Base-by-base conservation (phyloP, 2,113 vertebrate genomes). In the Charina bottae region DNA sequence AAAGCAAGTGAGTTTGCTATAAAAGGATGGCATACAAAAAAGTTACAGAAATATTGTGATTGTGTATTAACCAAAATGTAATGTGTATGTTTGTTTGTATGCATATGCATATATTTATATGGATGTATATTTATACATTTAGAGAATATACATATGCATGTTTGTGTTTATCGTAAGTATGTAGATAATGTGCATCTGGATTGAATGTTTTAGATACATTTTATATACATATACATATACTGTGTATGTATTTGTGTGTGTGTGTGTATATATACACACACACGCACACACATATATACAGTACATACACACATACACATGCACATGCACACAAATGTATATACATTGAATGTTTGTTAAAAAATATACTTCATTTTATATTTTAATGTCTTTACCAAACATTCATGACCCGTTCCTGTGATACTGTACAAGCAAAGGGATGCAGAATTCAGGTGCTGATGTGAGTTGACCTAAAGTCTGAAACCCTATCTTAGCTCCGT, bases 1-100 rank as follows among this genome's bases (percentile, higher is more conserved):
- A 97, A 98, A 96, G 96, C 96, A 96, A 97, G 96, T 96, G 78
- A 59, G 93, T 95, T 95, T 97, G 93, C 95, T 93, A 93, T 94
- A 95, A 96, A 97, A 96, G 94, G 96, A 97, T 96, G 93, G 88
- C 94, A 90, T 96, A 96, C 94, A 96, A 94, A 95, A 97, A 96
- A 95, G 94, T 91, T 95, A 78, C 55, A 97, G 94, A 92, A 95
- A 95, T 95, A 62, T 23, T 95, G 94, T 37, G 92, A 94, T 78
- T 42, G 8, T 85, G 54, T 94, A 94, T 92, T 94, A 95, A 91
- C 49, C 94, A 94, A 87, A 87, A 87, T 83, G 91, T 64, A n/a
- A 87, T 91, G 0, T 88, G 15, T 91, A 24, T 92, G 49, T 62
- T 26, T 55, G 21, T 89, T 55, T 85, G 2, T 59, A 4, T 85